Evolutionary conservation across 2,888 invertebrate species (phyloP).

Genomic region (Sylvicola fuscatus): DNA sequence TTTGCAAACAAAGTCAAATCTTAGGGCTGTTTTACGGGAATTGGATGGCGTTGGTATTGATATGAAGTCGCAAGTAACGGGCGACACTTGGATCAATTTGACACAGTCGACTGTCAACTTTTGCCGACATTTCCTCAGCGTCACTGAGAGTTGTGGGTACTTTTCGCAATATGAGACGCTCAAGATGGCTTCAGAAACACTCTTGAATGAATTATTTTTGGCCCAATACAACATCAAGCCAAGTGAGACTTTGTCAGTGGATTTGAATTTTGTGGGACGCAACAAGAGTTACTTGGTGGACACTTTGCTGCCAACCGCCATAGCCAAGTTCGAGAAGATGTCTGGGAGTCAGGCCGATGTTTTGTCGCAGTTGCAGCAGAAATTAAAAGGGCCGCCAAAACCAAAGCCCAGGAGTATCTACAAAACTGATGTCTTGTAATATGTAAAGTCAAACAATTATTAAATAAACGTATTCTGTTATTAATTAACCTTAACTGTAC

Average conservation of each 20-base stretch:
- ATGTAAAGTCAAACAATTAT: background rate
- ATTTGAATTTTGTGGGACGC: conserved; percentile 23
- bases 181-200: conserved; percentile 15
- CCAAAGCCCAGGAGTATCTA: conserved; percentile 25
- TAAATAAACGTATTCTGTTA: too few species aligned
- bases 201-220: conserved; percentile 19
- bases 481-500: too few species aligned
- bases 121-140: conserved; percentile 19
- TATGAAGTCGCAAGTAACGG: conserved; percentile 14
- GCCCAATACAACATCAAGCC: conserved; percentile 22
- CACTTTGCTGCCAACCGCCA: conserved; percentile 19
- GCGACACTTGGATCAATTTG: conserved; percentile 25
- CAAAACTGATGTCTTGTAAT: conserved; percentile 23
- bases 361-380: conserved; percentile 14
- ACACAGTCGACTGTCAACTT: conserved; percentile 23
- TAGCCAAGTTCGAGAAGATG: conserved; percentile 18
- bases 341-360: conserved; percentile 16
- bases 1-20: conserved; percentile 22
- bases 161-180: conserved; percentile 22
- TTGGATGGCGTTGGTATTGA: conserved; percentile 21
- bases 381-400: conserved; percentile 16
- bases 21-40: conserved; percentile 19
- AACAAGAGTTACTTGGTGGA: conserved; percentile 22
- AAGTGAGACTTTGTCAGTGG: conserved; percentile 16
- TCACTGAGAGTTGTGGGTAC: conserved; percentile 21